A percentile compares a stretch with the other conserved stretches of the same genome.
phyloP scores from a whole-genome alignment of 2,888 invertebrate species.

The Drosophila nr. medialis region DNA sequence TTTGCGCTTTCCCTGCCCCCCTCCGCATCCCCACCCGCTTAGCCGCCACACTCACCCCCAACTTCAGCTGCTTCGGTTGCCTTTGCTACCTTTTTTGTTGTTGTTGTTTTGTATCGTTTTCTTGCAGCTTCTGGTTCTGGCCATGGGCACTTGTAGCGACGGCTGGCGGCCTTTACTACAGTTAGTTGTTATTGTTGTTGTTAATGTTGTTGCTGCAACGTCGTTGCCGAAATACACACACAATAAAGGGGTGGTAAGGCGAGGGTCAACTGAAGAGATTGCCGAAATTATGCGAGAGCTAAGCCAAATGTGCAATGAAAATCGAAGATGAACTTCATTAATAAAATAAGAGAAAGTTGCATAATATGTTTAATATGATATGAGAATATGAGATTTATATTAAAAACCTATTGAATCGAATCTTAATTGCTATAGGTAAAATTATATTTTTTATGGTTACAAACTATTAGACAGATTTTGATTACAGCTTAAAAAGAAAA shows the following conservation, averaged over 20 bases:
- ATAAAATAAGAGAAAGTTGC: no score
- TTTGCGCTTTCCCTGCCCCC: conserved; percentile 55
- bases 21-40: neutral
- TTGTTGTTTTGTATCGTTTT: conserved; percentile 32
- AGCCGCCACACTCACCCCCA: neutral
- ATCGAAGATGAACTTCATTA: no score
- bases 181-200: conserved; percentile 23
- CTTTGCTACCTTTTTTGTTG: conserved; percentile 35
- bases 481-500: no score
- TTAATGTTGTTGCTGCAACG: conserved; percentile 46
- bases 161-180: conserved; percentile 56
- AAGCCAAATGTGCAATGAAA: no score
- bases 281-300: neutral
- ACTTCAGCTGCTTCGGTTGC: conserved; percentile 1
- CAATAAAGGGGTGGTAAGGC: conserved; percentile 47
- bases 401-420: no score
- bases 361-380: no score
- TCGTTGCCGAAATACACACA: conserved; percentile 43
- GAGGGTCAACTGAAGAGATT: conserved; percentile 31
- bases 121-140: conserved; percentile 60
- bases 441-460: no score
- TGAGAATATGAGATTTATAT: no score
- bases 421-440: no score
- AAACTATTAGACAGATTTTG: no score
- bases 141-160: conserved; percentile 64